Base-by-base conservation (phyloP, 2,888 invertebrate species). In the Mesochorus sp. region DNA sequence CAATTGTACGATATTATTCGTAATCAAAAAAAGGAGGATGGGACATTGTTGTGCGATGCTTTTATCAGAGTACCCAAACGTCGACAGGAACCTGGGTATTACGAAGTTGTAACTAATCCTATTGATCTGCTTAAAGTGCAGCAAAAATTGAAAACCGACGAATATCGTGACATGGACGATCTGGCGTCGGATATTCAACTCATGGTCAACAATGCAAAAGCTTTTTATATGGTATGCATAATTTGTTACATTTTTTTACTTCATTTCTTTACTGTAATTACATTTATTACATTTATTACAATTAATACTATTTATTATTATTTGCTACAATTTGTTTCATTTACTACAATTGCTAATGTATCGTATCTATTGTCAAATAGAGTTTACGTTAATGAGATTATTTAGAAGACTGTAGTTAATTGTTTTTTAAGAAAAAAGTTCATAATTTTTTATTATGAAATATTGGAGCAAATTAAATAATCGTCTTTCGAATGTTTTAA, bases 101-200 rank as follows among this genome's bases (percentile, higher is more conserved):
- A 97, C 91, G 97, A 97, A 92, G 96, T 97, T 37, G 97, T 99
- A 0, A 94, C 95, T 4, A 97, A 97, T 88, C 99, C 99, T 0
- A 99, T 99, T 88, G 99, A 99, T 91, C 93, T 99, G 87, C 92
- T 98, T 44, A 95, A 96, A 91, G 97, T 99, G 1, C 98, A 99
- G 91, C 98, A 98, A 88, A 99, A 99, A 91, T 92, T 99, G 6
- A 98, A 98, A 93, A 98, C 97, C 0, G 99, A 99, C 85, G 98
- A 98, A 67, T 99, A 99, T 91, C 96, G 96, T 83, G 97, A 98
- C 88, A 94, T 99, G 83, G 98, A 98, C 28, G 97, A 98, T 87
- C 92, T 99, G 78, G 95, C 97, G 39, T 93, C 94, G 5, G 99
- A 99, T 90, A 94, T 99, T 83, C 97, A 98, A 87, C 93, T 98